phyloP scores from a whole-genome alignment of 2,888 invertebrate genomes.

The Priapulus caudatus region DNA sequence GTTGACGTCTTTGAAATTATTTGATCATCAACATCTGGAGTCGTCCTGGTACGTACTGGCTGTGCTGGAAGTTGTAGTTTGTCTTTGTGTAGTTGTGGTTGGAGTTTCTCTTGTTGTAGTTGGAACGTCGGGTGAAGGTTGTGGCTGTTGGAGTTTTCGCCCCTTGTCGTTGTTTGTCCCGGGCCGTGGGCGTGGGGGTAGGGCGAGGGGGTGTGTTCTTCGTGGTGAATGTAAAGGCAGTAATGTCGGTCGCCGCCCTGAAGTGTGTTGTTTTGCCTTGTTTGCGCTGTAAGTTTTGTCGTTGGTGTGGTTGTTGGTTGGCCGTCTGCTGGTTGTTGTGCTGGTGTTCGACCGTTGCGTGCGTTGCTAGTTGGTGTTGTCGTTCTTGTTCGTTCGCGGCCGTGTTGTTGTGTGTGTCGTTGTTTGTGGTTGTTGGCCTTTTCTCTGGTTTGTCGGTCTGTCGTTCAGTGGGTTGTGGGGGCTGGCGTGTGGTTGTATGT shows the following conservation, averaged over 20 bases:
- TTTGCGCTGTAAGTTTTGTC: not conserved
- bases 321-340: not conserved
- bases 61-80: too few species aligned
- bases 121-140: not conserved
- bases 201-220: not conserved
- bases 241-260: not conserved
- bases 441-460: not conserved
- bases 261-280: not conserved
- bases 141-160: not conserved
- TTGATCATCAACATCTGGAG: too few species aligned
- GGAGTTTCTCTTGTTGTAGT: not conserved
- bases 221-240: not conserved
- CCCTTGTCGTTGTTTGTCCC: too few species aligned
- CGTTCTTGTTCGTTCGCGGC: not conserved
- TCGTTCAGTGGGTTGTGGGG: not conserved
- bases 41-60: too few species aligned
- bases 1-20: too few species aligned
- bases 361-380: not conserved
- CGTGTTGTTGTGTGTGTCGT: not conserved
- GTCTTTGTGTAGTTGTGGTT: not conserved
- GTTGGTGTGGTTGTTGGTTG: not conserved
- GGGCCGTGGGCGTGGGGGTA: too few species aligned
- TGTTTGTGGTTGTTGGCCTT: not conserved
- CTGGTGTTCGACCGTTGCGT: not conserved
- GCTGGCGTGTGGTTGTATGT: too few species aligned